These are phyloP conservation scores for Herpailurus yagouaroundi DNA, from an alignment of 2,113 vertebrate genomes.

Conservation along the genomic window DNA sequence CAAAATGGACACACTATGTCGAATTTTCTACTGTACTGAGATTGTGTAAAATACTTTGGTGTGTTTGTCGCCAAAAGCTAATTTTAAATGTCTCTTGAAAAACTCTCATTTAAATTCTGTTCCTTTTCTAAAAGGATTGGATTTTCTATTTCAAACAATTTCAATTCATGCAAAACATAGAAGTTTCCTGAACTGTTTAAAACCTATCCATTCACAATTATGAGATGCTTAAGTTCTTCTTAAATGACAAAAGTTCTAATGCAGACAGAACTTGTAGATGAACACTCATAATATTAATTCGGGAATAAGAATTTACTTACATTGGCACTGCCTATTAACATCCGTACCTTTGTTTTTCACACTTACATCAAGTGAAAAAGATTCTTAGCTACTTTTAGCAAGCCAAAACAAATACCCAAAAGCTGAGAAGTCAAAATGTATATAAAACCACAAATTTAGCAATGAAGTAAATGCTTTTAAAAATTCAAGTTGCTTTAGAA, in stretches of 20 bases:
- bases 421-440: constrained; percentile 42
- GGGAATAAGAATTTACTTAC: constrained; percentile 7
- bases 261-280: background rate
- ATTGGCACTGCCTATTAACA: background rate
- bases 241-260: background rate
- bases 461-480: constrained; percentile 36
- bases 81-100: constrained; percentile 45
- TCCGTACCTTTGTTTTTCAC: constrained; percentile 30
- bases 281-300: background rate
- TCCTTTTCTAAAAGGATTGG: constrained; percentile 48
- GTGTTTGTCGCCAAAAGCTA: background rate
- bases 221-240: background rate
- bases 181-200: constrained; percentile 41
- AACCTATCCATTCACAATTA: constrained; percentile 1
- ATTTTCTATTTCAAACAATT: constrained; percentile 9
- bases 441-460: constrained; percentile 45
- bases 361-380: constrained; percentile 44
- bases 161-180: background rate
- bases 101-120: constrained; percentile 4
- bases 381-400: constrained; percentile 29
- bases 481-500: constrained; percentile 22
- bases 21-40: background rate
- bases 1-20: background rate
- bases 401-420: constrained; percentile 49
- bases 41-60: background rate